A percentile compares a stretch with the other conserved stretches of the same genome.
phyloP scores from a whole-genome alignment of 2,888 invertebrate genomes.

The Tortricodes alternella region DNA sequence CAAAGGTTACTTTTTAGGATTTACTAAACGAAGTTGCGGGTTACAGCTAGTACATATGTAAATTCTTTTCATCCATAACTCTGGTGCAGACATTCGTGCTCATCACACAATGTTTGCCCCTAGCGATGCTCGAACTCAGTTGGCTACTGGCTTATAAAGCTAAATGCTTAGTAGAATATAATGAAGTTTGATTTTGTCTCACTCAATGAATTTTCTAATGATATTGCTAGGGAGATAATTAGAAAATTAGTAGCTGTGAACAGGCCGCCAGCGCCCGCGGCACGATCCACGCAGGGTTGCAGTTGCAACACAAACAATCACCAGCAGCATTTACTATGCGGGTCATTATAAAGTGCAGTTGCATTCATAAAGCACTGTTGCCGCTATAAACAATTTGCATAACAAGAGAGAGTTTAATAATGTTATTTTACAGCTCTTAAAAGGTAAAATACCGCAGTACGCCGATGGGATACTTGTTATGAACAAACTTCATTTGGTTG shows the following conservation, averaged over 20 bases:
- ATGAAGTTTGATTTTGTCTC: conserved; percentile 32
- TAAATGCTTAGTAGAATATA: neutral
- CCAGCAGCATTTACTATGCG: conserved; percentile 66
- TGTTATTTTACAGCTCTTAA: conserved; percentile 4
- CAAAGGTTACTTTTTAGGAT: too few relatives aligned
- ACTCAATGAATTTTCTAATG: conserved; percentile 58
- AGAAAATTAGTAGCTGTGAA: conserved; percentile 60
- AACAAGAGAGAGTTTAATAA: conserved; percentile 39
- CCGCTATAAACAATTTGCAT: conserved; percentile 48
- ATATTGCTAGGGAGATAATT: conserved; percentile 61
- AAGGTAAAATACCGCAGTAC: neutral
- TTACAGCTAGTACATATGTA: too few relatives aligned
- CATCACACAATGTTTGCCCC: too few relatives aligned
- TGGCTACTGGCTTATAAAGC: neutral
- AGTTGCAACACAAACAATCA: conserved; percentile 56
- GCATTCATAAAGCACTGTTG: conserved; percentile 52
- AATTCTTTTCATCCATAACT: too few relatives aligned
- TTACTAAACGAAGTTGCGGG: too few relatives aligned
- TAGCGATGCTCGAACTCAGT: too few relatives aligned
- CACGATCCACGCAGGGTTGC: conserved; percentile 46
- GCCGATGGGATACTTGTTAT: neutral
- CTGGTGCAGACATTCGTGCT: too few relatives aligned
- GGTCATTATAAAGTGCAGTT: conserved; percentile 70
- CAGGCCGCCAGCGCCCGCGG: conserved; percentile 43
- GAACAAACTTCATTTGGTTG: conserved; percentile 5